Conservation (phyloP, 1,140 invertebrate species). For the Neocloeon triangulifer region DNA sequence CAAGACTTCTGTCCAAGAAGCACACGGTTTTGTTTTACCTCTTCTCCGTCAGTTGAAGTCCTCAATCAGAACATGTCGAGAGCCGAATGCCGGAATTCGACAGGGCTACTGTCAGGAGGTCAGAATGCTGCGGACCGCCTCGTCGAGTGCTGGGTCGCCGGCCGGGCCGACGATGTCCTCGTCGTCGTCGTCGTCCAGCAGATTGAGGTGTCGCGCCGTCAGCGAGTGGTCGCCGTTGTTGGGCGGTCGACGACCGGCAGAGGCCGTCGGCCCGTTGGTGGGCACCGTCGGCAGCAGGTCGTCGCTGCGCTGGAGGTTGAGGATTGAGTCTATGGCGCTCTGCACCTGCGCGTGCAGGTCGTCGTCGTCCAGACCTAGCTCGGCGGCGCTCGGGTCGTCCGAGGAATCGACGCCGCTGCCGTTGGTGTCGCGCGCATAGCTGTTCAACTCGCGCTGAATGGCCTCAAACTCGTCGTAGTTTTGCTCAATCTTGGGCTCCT, state of each 20-base stretch:
- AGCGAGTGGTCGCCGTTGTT: no score
- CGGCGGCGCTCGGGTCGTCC: slow-evolving; percentile 19
- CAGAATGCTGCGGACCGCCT: slow-evolving; percentile 28
- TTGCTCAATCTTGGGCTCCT: slow-evolving; percentile 5
- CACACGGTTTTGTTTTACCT: no score
- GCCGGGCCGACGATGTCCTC: slow-evolving; percentile 5
- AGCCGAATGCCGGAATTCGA: no score
- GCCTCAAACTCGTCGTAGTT: slow-evolving; percentile 43
- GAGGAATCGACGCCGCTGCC: slow-evolving; percentile 7
- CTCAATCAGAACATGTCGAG: no score
- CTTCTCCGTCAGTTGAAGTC: no score
- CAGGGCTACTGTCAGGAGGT: slow-evolving; percentile 25
- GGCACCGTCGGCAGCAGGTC: slow-evolving; percentile 14
- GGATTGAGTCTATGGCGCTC: slow-evolving; percentile 51
- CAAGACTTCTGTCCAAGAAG: no score
- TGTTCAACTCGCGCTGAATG: slow-evolving; percentile 38
- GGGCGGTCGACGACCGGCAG: no score
- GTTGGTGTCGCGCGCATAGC: no score
- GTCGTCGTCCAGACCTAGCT: slow-evolving; percentile 29
- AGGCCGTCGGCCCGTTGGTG: slow-evolving; percentile 10
- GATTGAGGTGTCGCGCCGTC: not conserved
- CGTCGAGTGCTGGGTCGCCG: slow-evolving; percentile 23
- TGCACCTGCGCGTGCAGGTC: slow-evolving; percentile 52
- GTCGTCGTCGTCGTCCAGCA: slow-evolving; percentile 4
- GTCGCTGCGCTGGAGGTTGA: slow-evolving; percentile 36